phyloP scores from a whole-genome alignment of 2,888 invertebrate genomes.

The Autographa pulchrina region DNA sequence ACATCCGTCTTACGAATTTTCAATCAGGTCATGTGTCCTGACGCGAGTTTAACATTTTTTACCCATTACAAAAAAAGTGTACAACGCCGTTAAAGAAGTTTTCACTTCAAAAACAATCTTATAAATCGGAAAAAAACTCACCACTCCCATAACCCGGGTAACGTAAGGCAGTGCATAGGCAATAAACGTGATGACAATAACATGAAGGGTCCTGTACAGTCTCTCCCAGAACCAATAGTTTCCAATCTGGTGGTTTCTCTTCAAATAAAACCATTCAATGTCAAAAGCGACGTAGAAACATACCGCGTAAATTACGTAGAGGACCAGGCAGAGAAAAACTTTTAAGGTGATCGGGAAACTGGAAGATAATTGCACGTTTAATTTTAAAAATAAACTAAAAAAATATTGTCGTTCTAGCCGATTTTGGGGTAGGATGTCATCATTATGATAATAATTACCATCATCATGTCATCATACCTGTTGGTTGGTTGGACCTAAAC shows the following conservation, averaged over 20 bases:
- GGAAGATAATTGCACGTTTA: slow-evolving; percentile 28
- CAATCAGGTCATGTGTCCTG: no score
- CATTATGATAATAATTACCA: no score
- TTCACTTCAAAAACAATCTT: no score
- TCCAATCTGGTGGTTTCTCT: slow-evolving; percentile 48
- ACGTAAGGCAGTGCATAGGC: slow-evolving; percentile 68
- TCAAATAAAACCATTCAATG: slow-evolving; percentile 70
- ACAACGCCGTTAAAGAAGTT: no score
- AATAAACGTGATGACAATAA: slow-evolving; percentile 58
- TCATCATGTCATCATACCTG: no score
- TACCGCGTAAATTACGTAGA: slow-evolving; percentile 69
- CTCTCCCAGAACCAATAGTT: slow-evolving; percentile 74
- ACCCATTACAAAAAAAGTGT: no score
- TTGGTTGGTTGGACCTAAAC: no score
- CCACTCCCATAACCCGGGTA: slow-evolving; percentile 69
- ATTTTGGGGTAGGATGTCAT: no score
- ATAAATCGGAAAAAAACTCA: slow-evolving; percentile 49
- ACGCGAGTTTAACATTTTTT: no score
- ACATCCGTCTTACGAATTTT: no score
- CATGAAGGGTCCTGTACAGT: slow-evolving; percentile 64
- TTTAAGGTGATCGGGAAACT: slow-evolving; percentile 70
- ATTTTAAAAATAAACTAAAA: no score
- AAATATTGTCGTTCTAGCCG: no score
- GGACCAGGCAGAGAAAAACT: slow-evolving; percentile 65
- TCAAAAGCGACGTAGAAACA: slow-evolving; percentile 76